Evolutionary conservation across 2,113 vertebrate species (phyloP).

Genomic region (Xyrauchen texanus): DNA sequence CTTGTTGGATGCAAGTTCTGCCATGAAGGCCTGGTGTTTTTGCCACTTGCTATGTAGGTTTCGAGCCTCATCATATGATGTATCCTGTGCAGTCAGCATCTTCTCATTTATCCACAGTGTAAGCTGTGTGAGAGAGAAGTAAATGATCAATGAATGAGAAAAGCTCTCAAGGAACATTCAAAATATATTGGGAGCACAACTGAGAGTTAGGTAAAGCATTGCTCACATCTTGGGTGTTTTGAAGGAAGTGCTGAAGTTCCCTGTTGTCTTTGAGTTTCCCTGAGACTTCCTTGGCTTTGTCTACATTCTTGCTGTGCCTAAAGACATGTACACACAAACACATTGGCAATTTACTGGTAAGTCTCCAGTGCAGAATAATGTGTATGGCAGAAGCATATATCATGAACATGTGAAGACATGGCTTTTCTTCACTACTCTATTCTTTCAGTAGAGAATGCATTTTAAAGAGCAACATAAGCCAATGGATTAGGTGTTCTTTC

Average conservation of each 20-base stretch:
- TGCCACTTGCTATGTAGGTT: conserved; percentile 94
- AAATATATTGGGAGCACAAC: neutral
- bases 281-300: conserved; percentile 78
- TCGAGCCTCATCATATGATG: conserved; percentile 84
- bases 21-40: conserved; percentile 93
- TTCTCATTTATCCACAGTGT: conserved; percentile 95
- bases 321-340: conserved; percentile 20
- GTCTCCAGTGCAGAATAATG: neutral
- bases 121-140: conserved; percentile 71
- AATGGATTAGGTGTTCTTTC: conserved; percentile 39
- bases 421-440: conserved; percentile 14
- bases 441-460: conserved; percentile 23
- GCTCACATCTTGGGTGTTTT: conserved; percentile 92
- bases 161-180: conserved; percentile 23
- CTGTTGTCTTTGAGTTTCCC: conserved; percentile 85
- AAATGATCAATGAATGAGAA: conserved; percentile 13
- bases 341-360: neutral
- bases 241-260: conserved; percentile 89
- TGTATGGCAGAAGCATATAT: neutral
- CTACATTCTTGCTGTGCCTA: conserved; percentile 76
- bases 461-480: conserved; percentile 34
- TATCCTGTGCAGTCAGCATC: conserved; percentile 91
- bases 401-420: neutral
- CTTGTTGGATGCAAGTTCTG: conserved; percentile 88
- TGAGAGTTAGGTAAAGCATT: neutral